Percentiles rank a stretch among this genome's conserved stretches.
Evolutionary conservation across 2,888 invertebrate species (phyloP).

Genomic region (Brachyptera putata): DNA sequence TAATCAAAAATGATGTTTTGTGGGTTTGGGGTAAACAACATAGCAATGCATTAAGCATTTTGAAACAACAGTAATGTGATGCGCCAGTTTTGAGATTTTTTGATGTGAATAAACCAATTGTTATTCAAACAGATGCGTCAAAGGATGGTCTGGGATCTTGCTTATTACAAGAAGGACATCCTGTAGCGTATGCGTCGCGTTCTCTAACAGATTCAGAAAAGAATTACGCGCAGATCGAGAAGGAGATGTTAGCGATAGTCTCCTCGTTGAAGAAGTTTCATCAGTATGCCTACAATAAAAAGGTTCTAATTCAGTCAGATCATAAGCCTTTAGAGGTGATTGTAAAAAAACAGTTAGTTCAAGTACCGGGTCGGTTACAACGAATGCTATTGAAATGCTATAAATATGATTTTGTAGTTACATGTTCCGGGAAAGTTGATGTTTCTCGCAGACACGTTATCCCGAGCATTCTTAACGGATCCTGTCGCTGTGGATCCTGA

Average conservation of each 20-base stretch:
- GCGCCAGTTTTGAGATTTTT: constrained; percentile 21
- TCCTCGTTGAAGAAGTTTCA: constrained; percentile 8
- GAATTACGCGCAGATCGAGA: constrained; percentile 5
- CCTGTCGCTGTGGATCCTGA: constrained; percentile 5
- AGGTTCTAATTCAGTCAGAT: background rate
- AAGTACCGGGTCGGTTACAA: constrained; percentile 7
- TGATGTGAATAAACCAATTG: background rate
- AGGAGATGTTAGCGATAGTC: constrained; percentile 10
- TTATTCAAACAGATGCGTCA: background rate
- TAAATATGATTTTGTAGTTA: constrained; percentile 7
- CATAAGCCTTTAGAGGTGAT: constrained; percentile 14
- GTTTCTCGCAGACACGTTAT: constrained; percentile 16
- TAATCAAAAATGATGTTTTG: constrained; percentile 11
- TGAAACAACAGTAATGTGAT: constrained; percentile 24
- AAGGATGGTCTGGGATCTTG: background rate
- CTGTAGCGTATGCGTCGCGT: background rate
- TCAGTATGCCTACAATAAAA: constrained; percentile 3
- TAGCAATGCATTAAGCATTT: constrained; percentile 13
- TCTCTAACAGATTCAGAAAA: background rate
- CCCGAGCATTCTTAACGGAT: constrained; percentile 7
- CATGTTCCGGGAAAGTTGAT: constrained; percentile 5
- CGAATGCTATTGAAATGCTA: constrained; percentile 1
- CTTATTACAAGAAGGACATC: constrained; percentile 3
- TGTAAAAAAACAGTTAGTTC: background rate
- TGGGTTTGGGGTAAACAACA: constrained; percentile 20